Evolutionary conservation across 1,140 invertebrate species (phyloP).

Genomic region (Cecropterus lyciades): DNA sequence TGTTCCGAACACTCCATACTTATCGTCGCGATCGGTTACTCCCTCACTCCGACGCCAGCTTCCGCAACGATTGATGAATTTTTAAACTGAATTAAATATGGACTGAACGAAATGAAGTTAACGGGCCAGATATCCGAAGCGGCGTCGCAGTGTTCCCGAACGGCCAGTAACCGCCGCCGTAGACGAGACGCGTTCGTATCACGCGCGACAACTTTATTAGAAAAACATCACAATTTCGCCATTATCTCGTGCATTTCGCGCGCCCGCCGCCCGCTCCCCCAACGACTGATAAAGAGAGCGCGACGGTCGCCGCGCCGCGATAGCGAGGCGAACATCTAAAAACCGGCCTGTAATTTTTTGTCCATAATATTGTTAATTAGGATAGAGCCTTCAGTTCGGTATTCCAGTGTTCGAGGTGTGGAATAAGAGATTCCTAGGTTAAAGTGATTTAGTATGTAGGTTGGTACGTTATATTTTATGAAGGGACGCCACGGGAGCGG

Average conservation of each 20-base stretch:
- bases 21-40: conserved; percentile 15
- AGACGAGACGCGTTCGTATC: conserved; percentile 33
- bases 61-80: conserved; percentile 39
- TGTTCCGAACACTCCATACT: conserved; percentile 29
- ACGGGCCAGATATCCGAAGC: conserved; percentile 44
- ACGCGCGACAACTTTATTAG: conserved; percentile 53
- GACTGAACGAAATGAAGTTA: conserved; percentile 26
- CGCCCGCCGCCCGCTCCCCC: conserved; percentile 61
- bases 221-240: conserved; percentile 83
- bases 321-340: conserved; percentile 56
- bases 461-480: conserved; percentile 71
- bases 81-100: conserved; percentile 37
- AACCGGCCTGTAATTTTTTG: conserved; percentile 75
- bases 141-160: conserved; percentile 33
- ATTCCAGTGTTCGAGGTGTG: conserved; percentile 73
- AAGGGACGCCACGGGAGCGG: conserved; percentile 62
- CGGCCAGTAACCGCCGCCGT: conserved; percentile 30
- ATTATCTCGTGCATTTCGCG: conserved; percentile 69
- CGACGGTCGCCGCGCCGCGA: conserved; percentile 66
- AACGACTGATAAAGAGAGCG: conserved; percentile 77
- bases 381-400: conserved; percentile 69
- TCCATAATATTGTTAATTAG: conserved; percentile 77
- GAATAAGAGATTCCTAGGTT: conserved; percentile 81
- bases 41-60: conserved; percentile 19
- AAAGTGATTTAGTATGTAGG: conserved; percentile 76